Evolutionary conservation across 1,140 invertebrate genomes (phyloP).

Genomic region (Homalodisca vitripennis): DNA sequence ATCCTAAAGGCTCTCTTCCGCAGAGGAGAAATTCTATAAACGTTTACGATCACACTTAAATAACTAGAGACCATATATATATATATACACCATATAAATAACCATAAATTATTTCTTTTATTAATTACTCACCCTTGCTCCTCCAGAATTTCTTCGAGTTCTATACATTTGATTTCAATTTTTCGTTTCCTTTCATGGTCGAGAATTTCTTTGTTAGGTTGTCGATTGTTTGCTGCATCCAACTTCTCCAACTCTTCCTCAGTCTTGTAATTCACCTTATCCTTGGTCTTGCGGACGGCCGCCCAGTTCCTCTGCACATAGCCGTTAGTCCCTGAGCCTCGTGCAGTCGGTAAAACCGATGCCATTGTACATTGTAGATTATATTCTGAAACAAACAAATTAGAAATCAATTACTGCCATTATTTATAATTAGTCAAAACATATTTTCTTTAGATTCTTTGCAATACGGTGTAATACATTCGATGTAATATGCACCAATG

Average conservation of each 20-base stretch:
- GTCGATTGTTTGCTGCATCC: conserved; percentile 79
- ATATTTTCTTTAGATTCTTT: too few species aligned
- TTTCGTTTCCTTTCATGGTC: conserved; percentile 95
- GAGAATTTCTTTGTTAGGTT: conserved; percentile 93
- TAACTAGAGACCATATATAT: too few species aligned
- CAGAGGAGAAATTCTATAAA: too few species aligned
- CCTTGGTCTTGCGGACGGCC: conserved; percentile 79
- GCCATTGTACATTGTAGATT: conserved; percentile 99
- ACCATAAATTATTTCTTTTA: too few species aligned
- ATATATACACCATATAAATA: background rate
- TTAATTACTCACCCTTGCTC: conserved; percentile 76
- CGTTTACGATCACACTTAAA: too few species aligned
- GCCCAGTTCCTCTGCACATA: conserved; percentile 97
- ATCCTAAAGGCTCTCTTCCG: too few species aligned
- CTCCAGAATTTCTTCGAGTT: conserved; percentile 91
- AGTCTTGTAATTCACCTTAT: conserved; percentile 84
- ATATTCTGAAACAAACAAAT: too few species aligned
- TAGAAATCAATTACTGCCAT: too few species aligned
- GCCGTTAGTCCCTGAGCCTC: conserved; percentile 98
- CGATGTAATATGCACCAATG: too few species aligned
- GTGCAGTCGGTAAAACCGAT: conserved; percentile 92
- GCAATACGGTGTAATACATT: too few species aligned
- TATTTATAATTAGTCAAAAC: too few species aligned
- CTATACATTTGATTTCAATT: conserved; percentile 94
- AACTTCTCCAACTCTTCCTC: conserved; percentile 86